phyloP scores from a whole-genome alignment of 1,140 invertebrate species.

The Anoplolepis gracilipes region DNA sequence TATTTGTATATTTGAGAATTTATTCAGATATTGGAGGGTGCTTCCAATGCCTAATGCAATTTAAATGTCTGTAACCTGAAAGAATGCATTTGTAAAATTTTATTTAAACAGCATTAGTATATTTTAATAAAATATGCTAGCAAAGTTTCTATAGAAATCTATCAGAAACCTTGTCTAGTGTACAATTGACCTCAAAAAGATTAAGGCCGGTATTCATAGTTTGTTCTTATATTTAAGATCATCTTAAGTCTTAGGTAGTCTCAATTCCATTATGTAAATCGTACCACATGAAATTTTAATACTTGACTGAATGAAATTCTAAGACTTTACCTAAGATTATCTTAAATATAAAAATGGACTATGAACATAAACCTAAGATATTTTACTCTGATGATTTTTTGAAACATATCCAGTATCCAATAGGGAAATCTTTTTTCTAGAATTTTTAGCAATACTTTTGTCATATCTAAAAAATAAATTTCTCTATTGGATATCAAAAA shows the following conservation, averaged over 20 bases:
- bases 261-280: too few relatives aligned
- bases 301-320: too few relatives aligned
- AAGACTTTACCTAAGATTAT: too few relatives aligned
- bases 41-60: background rate
- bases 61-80: background rate
- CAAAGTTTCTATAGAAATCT: conserved; percentile 10
- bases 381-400: background rate
- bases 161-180: background rate
- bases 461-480: background rate
- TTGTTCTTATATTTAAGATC: too few relatives aligned
- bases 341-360: too few relatives aligned
- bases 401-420: background rate
- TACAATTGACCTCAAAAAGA: background rate
- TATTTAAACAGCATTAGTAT: conserved; percentile 1
- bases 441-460: background rate
- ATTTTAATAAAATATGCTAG: background rate
- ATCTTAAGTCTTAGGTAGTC: too few relatives aligned
- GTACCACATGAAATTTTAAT: too few relatives aligned
- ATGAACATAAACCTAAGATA: too few relatives aligned
- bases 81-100: background rate
- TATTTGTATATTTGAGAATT: background rate
- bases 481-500: background rate
- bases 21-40: background rate
- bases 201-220: too few relatives aligned
- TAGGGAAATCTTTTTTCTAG: background rate